phyloP scores from a whole-genome alignment of 2,888 invertebrate genomes.

The Platerodrilus igneus region DNA sequence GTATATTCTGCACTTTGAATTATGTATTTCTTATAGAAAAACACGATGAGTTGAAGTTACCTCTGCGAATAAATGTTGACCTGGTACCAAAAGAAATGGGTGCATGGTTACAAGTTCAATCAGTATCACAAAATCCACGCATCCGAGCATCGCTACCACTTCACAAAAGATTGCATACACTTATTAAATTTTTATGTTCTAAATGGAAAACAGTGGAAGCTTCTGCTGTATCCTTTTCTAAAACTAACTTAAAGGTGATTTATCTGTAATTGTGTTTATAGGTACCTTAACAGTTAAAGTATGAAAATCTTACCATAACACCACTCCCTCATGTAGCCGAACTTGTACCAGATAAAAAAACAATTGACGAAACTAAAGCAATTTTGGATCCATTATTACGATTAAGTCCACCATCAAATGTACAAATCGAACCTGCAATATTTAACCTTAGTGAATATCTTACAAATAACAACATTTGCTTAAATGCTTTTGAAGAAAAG shows the following conservation, averaged over 20 bases:
- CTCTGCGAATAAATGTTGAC: constrained; percentile 69
- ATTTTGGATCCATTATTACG: constrained; percentile 30
- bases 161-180: constrained; percentile 65
- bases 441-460: constrained; percentile 72
- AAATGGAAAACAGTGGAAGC: constrained; percentile 67
- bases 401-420: constrained; percentile 56
- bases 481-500: constrained; percentile 71
- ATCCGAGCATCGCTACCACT: constrained; percentile 68
- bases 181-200: constrained; percentile 67
- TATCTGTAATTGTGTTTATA: constrained; percentile 1
- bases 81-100: constrained; percentile 72
- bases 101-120: constrained; percentile 82
- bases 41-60: constrained; percentile 70
- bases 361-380: constrained; percentile 30
- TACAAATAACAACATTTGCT: constrained; percentile 72
- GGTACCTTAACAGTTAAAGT: constrained; percentile 28
- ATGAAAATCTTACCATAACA: constrained; percentile 38
- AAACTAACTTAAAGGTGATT: too few species aligned
- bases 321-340: constrained; percentile 33
- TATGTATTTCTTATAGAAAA: constrained; percentile 51
- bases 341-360: constrained; percentile 22
- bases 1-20: constrained; percentile 1
- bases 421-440: constrained; percentile 65
- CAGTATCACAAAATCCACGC: constrained; percentile 85
- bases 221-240: constrained; percentile 57